Evolutionary conservation across 2,113 vertebrate species (phyloP), one percentile per base, ranked within the genome.

Genomic region (Hippocampus barbouri): DNA sequence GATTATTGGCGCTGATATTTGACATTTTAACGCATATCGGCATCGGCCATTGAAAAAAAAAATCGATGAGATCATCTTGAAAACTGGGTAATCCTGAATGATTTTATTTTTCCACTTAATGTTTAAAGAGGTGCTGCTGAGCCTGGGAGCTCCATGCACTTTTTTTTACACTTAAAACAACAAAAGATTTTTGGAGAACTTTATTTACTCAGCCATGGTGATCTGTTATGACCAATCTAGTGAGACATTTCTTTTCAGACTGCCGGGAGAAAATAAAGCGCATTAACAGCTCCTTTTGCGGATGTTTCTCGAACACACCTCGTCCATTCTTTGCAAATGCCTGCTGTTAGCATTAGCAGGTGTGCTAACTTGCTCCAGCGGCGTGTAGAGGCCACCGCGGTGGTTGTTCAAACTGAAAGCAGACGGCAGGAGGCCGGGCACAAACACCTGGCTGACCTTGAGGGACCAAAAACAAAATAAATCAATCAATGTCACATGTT

Each of bases 391-490:
- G 8, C 93, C 92, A 41, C 93, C 89, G 87, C 93, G 89, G 23
- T 93, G 89, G 78, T 85, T 94, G 60, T 92, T 93, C 85, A 96
- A 85, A 0, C 88, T 92, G 84, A 98, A 85, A 18, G 93, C 94
- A 1, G 95, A 94, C 38, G 93, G 92, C 72, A 95, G 91, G 34
- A 98, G 87, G 0, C 96, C 95, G 0, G 94, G 94, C 68, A 99
- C 95, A 82, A 96, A 98, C 79, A 98, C 94, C 71, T 98, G 98
- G 68, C 97, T 97, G 56, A 99, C 95, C 97, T 99, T 79, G 15
- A 21, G 23, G 54, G 80, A 71, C 2, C 63, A 2, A 21, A 69
- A 70, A 54, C 14, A 1, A 23, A 2, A 69, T 12, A 14, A 65
- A n/a, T 57, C 23, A 69, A n/a, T 43, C 8, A 8, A 38, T 18